Percentiles rank a stretch among this genome's conserved stretches.
Evolutionary conservation across 2,113 vertebrate species (phyloP).

Genomic region (Kryptolebias marmoratus): DNA sequence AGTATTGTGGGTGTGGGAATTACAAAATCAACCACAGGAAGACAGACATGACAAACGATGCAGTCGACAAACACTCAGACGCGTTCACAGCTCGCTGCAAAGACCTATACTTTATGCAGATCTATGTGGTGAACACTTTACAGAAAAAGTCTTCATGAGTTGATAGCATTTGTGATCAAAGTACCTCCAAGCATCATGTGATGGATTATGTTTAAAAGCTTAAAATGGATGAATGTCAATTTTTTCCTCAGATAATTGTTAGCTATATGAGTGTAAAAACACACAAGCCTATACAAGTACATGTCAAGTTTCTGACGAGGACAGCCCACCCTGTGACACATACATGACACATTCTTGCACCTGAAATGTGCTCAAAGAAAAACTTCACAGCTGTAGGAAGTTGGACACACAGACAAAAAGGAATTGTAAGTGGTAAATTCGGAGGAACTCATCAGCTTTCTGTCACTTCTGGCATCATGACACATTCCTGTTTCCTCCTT

Average conservation of each 20-base stretch:
- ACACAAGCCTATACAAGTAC: constrained; percentile 8
- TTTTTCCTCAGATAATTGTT: not conserved
- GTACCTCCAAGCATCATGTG: constrained; percentile 21
- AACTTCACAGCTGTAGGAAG: not conserved
- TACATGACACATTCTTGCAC: constrained; percentile 56
- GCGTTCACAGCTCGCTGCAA: constrained; percentile 17
- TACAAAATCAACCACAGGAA: constrained; percentile 67
- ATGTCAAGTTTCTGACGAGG: constrained; percentile 51
- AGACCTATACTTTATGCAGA: not conserved
- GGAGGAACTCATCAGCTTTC: constrained; percentile 16
- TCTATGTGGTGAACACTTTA: constrained; percentile 31
- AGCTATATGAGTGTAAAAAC: not conserved
- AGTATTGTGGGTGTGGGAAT: constrained; percentile 43
- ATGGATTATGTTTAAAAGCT: not conserved
- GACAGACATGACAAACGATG: constrained; percentile 29
- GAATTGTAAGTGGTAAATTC: not conserved
- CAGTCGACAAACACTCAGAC: constrained; percentile 12
- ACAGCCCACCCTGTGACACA: constrained; percentile 9
- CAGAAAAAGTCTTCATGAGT: not conserved
- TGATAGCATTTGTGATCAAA: constrained; percentile 20
- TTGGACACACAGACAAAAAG: not conserved
- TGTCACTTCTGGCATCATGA: not conserved
- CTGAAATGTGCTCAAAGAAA: constrained; percentile 22
- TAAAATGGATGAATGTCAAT: not conserved
- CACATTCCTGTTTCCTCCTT: not conserved